Evolutionary conservation across 2,888 invertebrate genomes (phyloP).

Genomic region (Zhuqinia jingwanae): DNA sequence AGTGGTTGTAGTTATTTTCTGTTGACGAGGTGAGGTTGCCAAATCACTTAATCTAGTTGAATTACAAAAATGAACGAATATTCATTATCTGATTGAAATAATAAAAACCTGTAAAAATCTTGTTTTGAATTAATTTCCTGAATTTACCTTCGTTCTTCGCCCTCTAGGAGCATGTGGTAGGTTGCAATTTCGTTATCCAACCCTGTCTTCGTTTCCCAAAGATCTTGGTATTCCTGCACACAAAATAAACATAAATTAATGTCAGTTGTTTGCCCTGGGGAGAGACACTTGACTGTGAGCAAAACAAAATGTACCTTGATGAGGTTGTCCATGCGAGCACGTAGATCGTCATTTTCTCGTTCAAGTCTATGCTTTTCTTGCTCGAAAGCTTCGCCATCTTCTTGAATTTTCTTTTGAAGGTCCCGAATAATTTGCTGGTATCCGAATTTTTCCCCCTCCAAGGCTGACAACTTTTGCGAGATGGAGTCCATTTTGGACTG

Average conservation of each 20-base stretch:
- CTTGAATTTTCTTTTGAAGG: slow-evolving; percentile 74
- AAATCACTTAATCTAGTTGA: slow-evolving; percentile 49
- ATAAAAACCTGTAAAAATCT: too few species aligned
- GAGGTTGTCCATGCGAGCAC: slow-evolving; percentile 73
- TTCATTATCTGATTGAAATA: neutral
- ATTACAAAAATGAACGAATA: neutral
- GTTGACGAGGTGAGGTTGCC: slow-evolving; percentile 50
- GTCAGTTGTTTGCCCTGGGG: too few species aligned
- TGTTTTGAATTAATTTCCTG: neutral
- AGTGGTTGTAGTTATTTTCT: slow-evolving; percentile 65
- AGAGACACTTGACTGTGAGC: too few species aligned
- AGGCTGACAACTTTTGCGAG: slow-evolving; percentile 69
- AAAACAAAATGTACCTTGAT: too few species aligned
- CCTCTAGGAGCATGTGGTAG: slow-evolving; percentile 76
- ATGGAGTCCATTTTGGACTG: slow-evolving; percentile 73
- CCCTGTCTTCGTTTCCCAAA: slow-evolving; percentile 75
- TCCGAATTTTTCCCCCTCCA: slow-evolving; percentile 75
- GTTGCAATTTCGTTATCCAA: slow-evolving; percentile 77
- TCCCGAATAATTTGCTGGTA: slow-evolving; percentile 76
- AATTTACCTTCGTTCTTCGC: slow-evolving; percentile 74
- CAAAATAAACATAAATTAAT: neutral
- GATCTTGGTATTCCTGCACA: slow-evolving; percentile 71
- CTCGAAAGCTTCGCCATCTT: slow-evolving; percentile 68
- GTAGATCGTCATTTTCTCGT: slow-evolving; percentile 74
- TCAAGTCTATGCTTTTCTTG: slow-evolving; percentile 70